Base-by-base conservation (phyloP, 2,113 vertebrate genomes). In the Arenaria interpres region DNA sequence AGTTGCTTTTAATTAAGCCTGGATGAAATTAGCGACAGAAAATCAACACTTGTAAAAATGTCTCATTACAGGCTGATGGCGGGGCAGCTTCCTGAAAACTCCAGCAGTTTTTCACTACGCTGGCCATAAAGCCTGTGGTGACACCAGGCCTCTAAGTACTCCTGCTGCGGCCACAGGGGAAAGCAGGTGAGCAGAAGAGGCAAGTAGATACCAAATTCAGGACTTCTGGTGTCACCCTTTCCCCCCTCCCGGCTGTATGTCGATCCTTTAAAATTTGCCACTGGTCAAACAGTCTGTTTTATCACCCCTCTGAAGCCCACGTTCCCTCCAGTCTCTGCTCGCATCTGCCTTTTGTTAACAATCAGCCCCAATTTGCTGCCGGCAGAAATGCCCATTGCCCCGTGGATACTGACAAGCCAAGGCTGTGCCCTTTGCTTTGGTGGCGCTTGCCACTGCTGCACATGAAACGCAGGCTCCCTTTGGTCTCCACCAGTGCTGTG, bases 1-100 rank as follows among this genome's bases (percentile, higher is more conserved):
- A 63, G 43, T 57, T 96, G 81, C 46, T 85, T 97, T 95, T 96
- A 93, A 96, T 91, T 96, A 96, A 94, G 87, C 78, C 48, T 85
- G 50, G 76, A 89, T 85, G 64, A 95, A 97, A 97, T 90, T 54
- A 92, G 57, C 11, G 28, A 74, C 35, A 93, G 88, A 93, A 89
- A 97, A 87, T 88, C 92, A 96, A 90, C 81, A 89, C 88, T 85
- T 94, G 54, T 43, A 64, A 96, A 93, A 94, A 74, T 64, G 39
- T 71, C 89, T 95, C 56, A 19, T 83, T 89, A 57, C 53, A 82
- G 54, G 73, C 59, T 81, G 79, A 95, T 74, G 72, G 84, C 2
- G 7, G 78, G 72, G 51, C 72, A 88, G 56, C 56, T 79, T 91
- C 39, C 69, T 82, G 76, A 86, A 59, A 92, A 59, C 68, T 83